Percentiles rank a stretch among this genome's conserved stretches.
These are phyloP conservation scores for Podarcis cretensis DNA, from an alignment of 2,113 vertebrate genomes.

Conservation along the genomic window DNA sequence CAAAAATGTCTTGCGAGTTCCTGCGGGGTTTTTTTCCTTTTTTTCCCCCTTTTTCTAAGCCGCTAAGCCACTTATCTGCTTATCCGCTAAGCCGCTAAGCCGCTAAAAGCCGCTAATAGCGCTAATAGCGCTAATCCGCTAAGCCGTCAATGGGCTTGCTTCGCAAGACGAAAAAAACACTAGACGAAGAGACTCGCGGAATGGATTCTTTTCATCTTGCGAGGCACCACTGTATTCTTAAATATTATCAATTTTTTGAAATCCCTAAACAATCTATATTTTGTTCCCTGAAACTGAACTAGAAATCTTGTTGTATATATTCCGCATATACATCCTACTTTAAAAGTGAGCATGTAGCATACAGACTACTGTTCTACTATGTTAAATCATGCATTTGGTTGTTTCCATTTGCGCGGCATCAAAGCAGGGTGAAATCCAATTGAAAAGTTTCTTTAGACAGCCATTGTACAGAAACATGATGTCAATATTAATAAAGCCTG, in stretches of 20 bases:
- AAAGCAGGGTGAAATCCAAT: conserved; percentile 83
- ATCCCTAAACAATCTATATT: not conserved
- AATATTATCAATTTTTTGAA: not conserved
- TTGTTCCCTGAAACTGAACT: not conserved
- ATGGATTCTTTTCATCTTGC: too few species aligned
- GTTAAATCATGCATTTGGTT: conserved; percentile 82
- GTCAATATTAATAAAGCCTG: conserved; percentile 89
- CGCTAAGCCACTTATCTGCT: too few species aligned
- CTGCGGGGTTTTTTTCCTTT: too few species aligned
- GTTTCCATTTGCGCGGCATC: conserved; percentile 82
- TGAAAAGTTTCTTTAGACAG: conserved; percentile 87
- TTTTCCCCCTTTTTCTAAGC: too few species aligned
- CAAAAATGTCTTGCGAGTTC: too few species aligned
- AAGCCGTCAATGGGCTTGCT: too few species aligned
- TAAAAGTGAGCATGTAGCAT: conserved; percentile 45
- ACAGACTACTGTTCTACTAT: conserved; percentile 66
- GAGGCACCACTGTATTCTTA: too few species aligned
- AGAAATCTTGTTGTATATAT: not conserved
- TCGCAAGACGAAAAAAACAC: too few species aligned
- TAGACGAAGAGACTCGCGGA: too few species aligned
- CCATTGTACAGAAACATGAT: conserved; percentile 84
- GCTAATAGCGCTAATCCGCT: too few species aligned
- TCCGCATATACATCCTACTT: conserved; percentile 10
- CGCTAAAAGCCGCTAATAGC: too few species aligned
- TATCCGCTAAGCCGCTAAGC: too few species aligned